Evolutionary conservation across 2,113 vertebrate genomes (phyloP).

Genomic region (Aviceda subcristata): DNA sequence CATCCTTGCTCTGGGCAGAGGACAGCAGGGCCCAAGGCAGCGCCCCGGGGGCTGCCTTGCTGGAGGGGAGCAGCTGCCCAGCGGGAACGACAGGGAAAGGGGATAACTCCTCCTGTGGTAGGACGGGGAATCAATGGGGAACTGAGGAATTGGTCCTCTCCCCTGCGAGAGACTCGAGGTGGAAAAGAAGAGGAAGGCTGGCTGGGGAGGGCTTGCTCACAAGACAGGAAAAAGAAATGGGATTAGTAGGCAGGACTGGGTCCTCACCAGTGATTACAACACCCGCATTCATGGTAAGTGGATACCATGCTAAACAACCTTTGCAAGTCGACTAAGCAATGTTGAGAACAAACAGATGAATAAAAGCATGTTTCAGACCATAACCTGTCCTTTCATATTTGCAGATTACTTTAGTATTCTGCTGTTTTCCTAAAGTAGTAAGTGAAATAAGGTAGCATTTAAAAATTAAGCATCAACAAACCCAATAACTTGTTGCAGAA

Average conservation of each 20-base stretch:
- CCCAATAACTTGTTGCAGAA: not conserved
- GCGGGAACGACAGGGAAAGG: not conserved
- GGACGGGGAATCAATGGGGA: not conserved
- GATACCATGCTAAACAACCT: not conserved
- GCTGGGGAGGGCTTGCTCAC: not conserved
- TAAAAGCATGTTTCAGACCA: not conserved
- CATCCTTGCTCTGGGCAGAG: fast-evolving
- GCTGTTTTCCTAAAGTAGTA: not conserved
- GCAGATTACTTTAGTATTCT: not conserved
- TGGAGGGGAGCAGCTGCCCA: not conserved
- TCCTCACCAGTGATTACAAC: not conserved
- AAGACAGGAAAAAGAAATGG: not conserved
- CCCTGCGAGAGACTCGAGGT: not conserved
- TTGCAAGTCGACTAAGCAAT: not conserved
- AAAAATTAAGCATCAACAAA: not conserved
- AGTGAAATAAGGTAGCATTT: not conserved
- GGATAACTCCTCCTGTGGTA: not conserved
- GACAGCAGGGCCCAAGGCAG: not conserved
- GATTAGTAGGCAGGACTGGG: not conserved
- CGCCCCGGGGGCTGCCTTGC: not conserved
- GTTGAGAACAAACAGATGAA: not conserved
- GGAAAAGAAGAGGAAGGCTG: not conserved
- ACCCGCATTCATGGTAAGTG: not conserved
- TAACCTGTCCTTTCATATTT: not conserved
- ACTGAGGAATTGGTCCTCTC: not conserved